Percentiles rank a stretch among this genome's conserved stretches.
Evolutionary conservation across 1,140 invertebrate species (phyloP).

Genomic region (Micrasema longulum): DNA sequence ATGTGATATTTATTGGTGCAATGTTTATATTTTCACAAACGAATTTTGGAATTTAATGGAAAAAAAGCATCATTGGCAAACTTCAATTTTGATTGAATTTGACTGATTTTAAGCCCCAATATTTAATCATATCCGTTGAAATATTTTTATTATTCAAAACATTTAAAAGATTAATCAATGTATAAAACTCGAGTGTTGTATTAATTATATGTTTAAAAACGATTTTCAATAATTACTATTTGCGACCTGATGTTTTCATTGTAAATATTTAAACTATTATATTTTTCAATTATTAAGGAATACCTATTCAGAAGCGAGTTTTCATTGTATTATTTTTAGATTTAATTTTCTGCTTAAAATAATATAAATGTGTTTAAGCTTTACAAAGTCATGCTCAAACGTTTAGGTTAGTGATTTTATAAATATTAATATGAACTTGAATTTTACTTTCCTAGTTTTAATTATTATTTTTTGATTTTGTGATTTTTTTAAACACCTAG

Average conservation of each 20-base stretch:
- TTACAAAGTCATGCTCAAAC: neutral
- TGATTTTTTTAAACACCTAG: too few species aligned
- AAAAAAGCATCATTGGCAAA: too few species aligned
- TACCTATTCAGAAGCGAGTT: neutral
- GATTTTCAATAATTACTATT: slow-evolving; percentile 1
- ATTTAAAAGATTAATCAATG: too few species aligned
- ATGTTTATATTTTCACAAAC: neutral
- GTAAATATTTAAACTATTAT: slow-evolving; percentile 6
- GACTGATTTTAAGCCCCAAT: neutral
- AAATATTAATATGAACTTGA: neutral
- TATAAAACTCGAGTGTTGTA: slow-evolving; percentile 24
- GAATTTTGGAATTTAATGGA: too few species aligned
- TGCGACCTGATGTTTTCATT: slow-evolving; percentile 19
- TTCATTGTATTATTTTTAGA: too few species aligned
- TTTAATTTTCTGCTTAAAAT: too few species aligned
- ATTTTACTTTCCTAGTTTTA: neutral
- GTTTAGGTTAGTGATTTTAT: neutral
- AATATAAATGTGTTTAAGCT: neutral
- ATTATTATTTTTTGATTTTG: too few species aligned
- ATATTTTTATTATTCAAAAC: slow-evolving; percentile 1
- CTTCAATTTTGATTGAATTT: neutral
- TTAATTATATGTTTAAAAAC: neutral
- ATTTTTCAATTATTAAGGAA: neutral
- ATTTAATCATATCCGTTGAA: neutral
- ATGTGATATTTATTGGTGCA: neutral